These are phyloP conservation scores for Philaethria dido DNA, from an alignment of 2,888 invertebrate genomes.

Conservation along the genomic window DNA sequence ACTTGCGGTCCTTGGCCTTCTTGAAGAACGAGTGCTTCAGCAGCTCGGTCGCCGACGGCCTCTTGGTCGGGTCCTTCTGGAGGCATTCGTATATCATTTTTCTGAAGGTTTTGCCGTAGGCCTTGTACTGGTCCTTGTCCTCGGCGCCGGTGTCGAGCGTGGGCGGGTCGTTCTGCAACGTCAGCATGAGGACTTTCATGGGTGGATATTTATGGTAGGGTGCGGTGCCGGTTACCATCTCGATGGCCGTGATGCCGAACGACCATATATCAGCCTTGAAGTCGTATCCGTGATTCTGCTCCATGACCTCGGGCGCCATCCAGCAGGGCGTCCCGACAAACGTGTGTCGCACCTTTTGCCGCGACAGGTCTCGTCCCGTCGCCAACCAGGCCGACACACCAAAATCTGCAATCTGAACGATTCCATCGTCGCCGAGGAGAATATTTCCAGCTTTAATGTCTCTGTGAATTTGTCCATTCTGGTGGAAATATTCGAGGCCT, in stretches of 20 bases:
- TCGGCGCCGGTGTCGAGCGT: conserved; percentile 97
- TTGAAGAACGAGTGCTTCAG: conserved; percentile 99
- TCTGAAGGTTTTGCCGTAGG: conserved; percentile 98
- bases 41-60: conserved; percentile 98
- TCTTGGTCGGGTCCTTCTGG: conserved; percentile 97
- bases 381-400: conserved; percentile 99
- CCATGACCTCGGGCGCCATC: conserved; percentile 99
- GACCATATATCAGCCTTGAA: conserved; percentile 95
- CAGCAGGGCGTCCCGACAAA: conserved; percentile 99
- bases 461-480: conserved; percentile 97
- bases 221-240: conserved; percentile 99
- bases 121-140: conserved; percentile 99
- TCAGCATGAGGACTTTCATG: conserved; percentile 99
- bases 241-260: conserved; percentile 98
- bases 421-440: conserved; percentile 97
- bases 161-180: conserved; percentile 99
- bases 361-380: conserved; percentile 96
- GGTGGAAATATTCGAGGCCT: conserved; percentile 99
- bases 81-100: conserved; percentile 99
- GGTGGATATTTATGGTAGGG: conserved; percentile 99
- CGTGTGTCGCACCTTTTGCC: conserved; percentile 98
- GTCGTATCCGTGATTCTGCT: conserved; percentile 99
- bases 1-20: conserved; percentile 97
- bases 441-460: conserved; percentile 92
- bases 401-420: conserved; percentile 99